A percentile compares a stretch with the other conserved stretches of the same genome.
These are phyloP conservation scores for Ceyx melanurus DNA, from an alignment of 2,113 vertebrate genomes.

Conservation along the genomic window DNA sequence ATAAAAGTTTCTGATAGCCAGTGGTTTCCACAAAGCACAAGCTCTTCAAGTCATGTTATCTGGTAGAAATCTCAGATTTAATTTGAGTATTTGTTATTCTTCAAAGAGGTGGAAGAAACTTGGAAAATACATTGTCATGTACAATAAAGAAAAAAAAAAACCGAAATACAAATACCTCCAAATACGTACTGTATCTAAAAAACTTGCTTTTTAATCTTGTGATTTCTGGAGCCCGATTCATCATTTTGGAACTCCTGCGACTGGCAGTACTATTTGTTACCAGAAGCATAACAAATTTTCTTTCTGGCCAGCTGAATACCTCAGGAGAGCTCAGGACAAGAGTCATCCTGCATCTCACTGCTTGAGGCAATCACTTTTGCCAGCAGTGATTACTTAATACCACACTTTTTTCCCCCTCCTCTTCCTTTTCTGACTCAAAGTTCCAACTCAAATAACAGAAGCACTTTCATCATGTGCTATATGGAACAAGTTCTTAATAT, in stretches of 20 bases:
- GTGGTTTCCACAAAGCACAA: background rate
- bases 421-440: background rate
- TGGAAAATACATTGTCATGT: background rate
- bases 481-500: constrained; percentile 37
- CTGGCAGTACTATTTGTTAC: background rate
- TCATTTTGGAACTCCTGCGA: background rate
- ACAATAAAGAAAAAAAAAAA: background rate
- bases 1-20: background rate
- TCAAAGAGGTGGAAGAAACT: background rate
- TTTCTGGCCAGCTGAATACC: background rate
- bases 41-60: background rate
- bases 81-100: background rate
- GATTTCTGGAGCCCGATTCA: background rate
- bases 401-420: background rate
- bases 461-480: constrained; percentile 13
- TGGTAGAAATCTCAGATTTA: background rate
- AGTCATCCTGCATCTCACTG: background rate
- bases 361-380: background rate
- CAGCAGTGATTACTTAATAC: background rate
- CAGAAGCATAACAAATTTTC: background rate
- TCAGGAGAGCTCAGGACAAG: background rate
- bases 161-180: background rate
- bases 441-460: constrained; percentile 47
- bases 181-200: background rate
- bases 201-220: background rate